phyloP scores from a whole-genome alignment of 2,888 invertebrate species.

The Amaurobius ferox region DNA sequence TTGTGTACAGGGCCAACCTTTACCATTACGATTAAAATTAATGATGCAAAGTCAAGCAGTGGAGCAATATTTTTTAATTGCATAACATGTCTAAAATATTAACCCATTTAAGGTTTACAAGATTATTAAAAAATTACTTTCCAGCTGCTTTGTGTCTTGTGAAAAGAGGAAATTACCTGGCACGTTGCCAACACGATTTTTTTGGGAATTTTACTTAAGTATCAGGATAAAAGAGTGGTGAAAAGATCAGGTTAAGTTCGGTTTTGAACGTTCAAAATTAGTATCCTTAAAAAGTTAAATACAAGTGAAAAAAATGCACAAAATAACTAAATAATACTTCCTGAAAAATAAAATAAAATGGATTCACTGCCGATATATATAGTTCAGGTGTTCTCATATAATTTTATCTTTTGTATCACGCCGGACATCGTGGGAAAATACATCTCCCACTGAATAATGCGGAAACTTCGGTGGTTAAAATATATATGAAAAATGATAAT shows the following conservation, averaged over 20 bases:
- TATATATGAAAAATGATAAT: too few species aligned
- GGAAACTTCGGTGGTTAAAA: too few species aligned
- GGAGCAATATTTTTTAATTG: too few species aligned
- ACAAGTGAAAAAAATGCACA: slow-evolving; percentile 31
- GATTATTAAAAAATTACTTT: neutral
- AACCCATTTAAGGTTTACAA: neutral
- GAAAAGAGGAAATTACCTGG: slow-evolving; percentile 33
- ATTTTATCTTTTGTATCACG: neutral
- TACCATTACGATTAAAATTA: too few species aligned
- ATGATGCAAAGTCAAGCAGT: too few species aligned
- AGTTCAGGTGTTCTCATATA: slow-evolving; percentile 3
- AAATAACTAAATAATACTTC: slow-evolving; percentile 62
- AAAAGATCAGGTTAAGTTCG: slow-evolving; percentile 44
- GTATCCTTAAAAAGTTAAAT: slow-evolving; percentile 18
- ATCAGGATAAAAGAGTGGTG: slow-evolving; percentile 42
- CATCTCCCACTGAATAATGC: too few species aligned
- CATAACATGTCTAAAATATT: neutral
- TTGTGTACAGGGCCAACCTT: too few species aligned
- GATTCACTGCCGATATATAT: slow-evolving; percentile 29
- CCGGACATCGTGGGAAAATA: too few species aligned
- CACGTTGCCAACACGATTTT: slow-evolving; percentile 30
- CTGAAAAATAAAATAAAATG: slow-evolving; percentile 40
- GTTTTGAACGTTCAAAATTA: slow-evolving; percentile 40
- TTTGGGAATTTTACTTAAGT: neutral
- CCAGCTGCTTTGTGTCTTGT: slow-evolving; percentile 22